Percentiles rank a stretch among this genome's conserved stretches.
Evolutionary conservation across 2,888 invertebrate species (phyloP).

Genomic region (Monoplex corrugatus): DNA sequence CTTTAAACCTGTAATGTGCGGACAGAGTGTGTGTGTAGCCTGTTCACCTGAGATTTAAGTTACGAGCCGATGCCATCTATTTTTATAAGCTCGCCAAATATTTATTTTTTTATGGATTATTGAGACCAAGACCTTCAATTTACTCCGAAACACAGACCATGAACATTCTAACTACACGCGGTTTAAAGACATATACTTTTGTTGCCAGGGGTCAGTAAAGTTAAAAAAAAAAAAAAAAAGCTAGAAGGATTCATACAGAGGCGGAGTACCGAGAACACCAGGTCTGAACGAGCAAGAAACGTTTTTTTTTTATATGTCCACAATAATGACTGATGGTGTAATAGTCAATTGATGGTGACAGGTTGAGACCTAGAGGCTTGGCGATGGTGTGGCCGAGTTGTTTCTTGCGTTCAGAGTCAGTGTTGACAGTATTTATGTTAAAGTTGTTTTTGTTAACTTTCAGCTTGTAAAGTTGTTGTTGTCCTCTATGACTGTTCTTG

Average conservation of each 20-base stretch:
- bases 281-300: neutral
- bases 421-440: no score
- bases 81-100: neutral
- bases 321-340: no score
- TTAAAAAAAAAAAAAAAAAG: neutral
- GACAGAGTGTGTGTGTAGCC: neutral
- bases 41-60: neutral
- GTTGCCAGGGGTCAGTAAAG: no score
- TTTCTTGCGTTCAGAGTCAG: no score
- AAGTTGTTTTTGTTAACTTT: no score
- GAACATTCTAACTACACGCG: neutral
- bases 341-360: no score
- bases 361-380: no score
- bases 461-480: no score
- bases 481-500: no score
- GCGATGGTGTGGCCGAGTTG: no score
- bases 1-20: no score
- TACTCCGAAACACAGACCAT: neutral
- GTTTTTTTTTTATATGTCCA: neutral
- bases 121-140: conserved; percentile 2
- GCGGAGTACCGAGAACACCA: neutral
- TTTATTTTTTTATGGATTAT: neutral
- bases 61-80: neutral
- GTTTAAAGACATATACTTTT: no score
- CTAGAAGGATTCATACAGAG: neutral